phyloP scores from a whole-genome alignment of 2,797 vertebrate species.

The Mycteria americana region DNA sequence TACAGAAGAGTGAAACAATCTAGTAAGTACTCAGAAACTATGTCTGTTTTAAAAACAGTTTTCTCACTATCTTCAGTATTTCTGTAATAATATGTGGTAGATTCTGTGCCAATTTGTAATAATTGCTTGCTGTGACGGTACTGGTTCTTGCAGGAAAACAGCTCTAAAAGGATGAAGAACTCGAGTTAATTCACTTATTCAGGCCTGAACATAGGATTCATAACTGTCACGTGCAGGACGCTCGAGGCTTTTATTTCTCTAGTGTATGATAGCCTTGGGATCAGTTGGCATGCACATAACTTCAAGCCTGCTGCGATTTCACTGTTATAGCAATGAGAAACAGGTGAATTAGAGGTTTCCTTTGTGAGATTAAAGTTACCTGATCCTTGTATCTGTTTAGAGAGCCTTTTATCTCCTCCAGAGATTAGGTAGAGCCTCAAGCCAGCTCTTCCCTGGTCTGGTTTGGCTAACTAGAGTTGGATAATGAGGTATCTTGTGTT shows the following conservation, averaged over 20 bases:
- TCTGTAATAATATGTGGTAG: not conserved
- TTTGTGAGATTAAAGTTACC: not conserved
- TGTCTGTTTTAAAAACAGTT: not conserved
- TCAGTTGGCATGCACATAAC: not conserved
- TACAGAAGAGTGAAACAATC: constrained; percentile 80
- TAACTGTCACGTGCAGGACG: accelerated
- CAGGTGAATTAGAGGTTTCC: not conserved
- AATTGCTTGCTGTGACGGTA: not conserved
- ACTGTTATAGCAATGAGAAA: not conserved
- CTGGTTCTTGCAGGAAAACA: not conserved
- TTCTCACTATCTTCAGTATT: not conserved
- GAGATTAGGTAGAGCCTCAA: not conserved
- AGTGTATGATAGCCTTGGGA: not conserved
- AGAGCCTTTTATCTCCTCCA: not conserved
- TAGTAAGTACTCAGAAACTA: constrained; percentile 76
- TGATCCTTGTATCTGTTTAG: not conserved
- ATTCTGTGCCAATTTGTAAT: not conserved
- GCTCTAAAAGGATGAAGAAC: not conserved
- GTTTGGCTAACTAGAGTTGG: not conserved
- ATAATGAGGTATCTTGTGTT: not conserved
- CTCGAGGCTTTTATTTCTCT: not conserved
- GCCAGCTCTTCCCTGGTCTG: not conserved
- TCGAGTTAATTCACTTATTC: not conserved
- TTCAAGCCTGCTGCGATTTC: not conserved
- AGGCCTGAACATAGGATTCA: not conserved